phyloP scores from a whole-genome alignment of 2,113 vertebrate genomes.

The Otus sunia region DNA sequence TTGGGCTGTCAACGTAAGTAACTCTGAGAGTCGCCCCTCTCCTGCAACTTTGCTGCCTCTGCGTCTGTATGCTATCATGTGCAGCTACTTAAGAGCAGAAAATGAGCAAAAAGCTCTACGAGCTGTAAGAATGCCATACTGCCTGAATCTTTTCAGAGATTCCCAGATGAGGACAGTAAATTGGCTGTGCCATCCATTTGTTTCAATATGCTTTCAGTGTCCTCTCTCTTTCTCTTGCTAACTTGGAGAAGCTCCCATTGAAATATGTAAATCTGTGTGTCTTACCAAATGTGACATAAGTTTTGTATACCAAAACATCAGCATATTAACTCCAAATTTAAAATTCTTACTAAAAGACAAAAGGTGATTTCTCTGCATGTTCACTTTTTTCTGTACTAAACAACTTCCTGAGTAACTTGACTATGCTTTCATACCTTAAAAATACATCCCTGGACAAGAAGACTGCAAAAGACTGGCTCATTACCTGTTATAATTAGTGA shows the following conservation, averaged over 20 bases:
- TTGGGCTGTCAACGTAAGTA: slow-evolving; percentile 99
- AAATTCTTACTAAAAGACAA: slow-evolving; percentile 3
- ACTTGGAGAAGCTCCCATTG: neutral
- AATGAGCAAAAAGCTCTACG: neutral
- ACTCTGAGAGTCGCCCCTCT: slow-evolving; percentile 72
- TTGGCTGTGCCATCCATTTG: neutral
- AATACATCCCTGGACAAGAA: neutral
- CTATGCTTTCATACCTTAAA: slow-evolving; percentile 21
- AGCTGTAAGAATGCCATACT: slow-evolving; percentile 10
- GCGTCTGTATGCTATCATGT: slow-evolving; percentile 66
- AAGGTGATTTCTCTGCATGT: slow-evolving; percentile 21
- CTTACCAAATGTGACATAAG: neutral
- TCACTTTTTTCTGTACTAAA: slow-evolving; percentile 25
- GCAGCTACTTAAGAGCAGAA: slow-evolving; percentile 64
- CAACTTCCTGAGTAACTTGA: neutral
- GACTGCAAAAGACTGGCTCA: neutral
- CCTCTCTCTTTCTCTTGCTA: neutral
- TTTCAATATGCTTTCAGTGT: neutral
- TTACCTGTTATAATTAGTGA: neutral
- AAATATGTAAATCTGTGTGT: neutral
- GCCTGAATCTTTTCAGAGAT: neutral
- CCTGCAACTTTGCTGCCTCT: slow-evolving; percentile 63
- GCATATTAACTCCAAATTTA: neutral
- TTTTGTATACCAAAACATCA: neutral
- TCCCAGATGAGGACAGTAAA: slow-evolving; percentile 1